Percentiles rank a stretch among this genome's conserved stretches.
phyloP scores from a whole-genome alignment of 30 jellyfish, hydroid and myxozoan genomes.

The Pseudorhiza aurosa region DNA sequence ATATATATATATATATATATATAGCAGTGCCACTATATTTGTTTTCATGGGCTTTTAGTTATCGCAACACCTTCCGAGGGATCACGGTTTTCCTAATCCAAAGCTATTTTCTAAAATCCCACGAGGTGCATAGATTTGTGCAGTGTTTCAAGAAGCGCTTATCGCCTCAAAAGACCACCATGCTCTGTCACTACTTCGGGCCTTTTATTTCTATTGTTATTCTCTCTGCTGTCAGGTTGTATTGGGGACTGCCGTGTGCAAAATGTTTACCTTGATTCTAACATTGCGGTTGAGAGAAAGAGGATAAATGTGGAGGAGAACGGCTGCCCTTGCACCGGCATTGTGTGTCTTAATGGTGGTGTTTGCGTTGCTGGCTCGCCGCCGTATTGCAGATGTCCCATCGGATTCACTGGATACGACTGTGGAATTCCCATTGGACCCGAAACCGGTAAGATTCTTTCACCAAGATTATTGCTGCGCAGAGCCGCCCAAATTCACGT shows the following conservation, averaged over 20 bases:
- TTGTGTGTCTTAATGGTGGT: slow-evolving; percentile 91
- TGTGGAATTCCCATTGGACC: slow-evolving; percentile 69
- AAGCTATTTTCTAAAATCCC: no score
- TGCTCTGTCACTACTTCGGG: background rate
- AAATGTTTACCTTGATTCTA: slow-evolving; percentile 50
- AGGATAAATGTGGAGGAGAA: slow-evolving; percentile 74
- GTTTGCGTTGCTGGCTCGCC: slow-evolving; percentile 97
- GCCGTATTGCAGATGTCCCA: slow-evolving; percentile 85
- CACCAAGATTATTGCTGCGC: no score
- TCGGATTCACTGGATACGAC: slow-evolving; percentile 76
- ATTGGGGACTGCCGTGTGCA: slow-evolving; percentile 74
- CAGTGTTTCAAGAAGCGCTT: no score
- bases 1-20: no score
- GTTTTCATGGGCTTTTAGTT: no score
- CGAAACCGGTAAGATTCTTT: slow-evolving; percentile 34
- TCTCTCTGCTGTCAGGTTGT: slow-evolving; percentile 67
- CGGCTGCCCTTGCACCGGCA: slow-evolving; percentile 73
- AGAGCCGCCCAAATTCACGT: no score
- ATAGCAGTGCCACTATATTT: no score
- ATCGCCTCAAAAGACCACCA: background rate
- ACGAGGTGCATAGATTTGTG: no score
- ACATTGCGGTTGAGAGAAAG: slow-evolving; percentile 32
- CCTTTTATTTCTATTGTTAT: background rate
- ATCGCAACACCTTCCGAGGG: no score
- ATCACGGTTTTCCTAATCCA: no score